These are phyloP conservation scores for Entomobrya proxima DNA, from an alignment of 2,888 invertebrate species.

Conservation along the genomic window DNA sequence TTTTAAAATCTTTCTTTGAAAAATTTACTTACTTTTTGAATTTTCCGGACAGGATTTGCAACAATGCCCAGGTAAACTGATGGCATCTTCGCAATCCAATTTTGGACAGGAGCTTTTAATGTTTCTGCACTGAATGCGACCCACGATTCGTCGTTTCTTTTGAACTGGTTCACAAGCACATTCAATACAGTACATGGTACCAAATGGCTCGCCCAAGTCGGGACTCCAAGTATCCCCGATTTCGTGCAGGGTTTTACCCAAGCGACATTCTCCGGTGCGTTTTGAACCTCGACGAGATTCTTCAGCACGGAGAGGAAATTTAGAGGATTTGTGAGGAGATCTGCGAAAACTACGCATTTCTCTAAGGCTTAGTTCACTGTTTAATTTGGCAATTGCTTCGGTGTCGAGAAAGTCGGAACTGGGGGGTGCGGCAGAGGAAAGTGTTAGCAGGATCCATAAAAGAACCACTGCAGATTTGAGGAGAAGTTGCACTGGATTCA, in stretches of 20 bases:
- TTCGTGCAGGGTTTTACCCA: conserved; percentile 91
- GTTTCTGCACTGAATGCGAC: conserved; percentile 92
- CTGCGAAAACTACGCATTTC: background rate
- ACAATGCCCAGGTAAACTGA: conserved; percentile 89
- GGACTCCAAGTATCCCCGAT: conserved; percentile 95
- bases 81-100: conserved; percentile 90
- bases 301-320: background rate
- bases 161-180: conserved; percentile 94
- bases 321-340: background rate
- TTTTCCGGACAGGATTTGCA: conserved; percentile 95
- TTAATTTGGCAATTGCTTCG: background rate
- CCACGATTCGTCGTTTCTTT: conserved; percentile 90
- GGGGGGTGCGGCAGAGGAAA: background rate
- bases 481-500: background rate
- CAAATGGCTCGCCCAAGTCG: conserved; percentile 93
- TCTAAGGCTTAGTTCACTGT: background rate
- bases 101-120: conserved; percentile 95
- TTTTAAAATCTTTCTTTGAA: background rate
- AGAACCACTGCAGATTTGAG: background rate
- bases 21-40: conserved; percentile 82
- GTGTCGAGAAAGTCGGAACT: background rate
- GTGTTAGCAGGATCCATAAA: background rate
- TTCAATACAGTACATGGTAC: conserved; percentile 95
- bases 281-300: background rate
- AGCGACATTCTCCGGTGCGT: conserved; percentile 86